Conservation (phyloP, 2,888 invertebrate species). For the Troides aeacus region DNA sequence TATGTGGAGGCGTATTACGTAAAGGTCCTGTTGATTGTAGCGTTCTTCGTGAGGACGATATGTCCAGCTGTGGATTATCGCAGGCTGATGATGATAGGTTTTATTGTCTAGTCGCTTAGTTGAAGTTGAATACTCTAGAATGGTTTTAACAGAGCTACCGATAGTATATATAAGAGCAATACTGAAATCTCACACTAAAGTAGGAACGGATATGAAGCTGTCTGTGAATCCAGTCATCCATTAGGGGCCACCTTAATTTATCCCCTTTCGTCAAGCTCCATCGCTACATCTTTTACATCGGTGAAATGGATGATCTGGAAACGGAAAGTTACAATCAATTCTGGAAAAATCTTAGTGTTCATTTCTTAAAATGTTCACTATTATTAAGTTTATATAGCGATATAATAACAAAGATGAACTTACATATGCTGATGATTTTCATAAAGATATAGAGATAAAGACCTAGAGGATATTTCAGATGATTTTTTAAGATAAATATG, state of each 20-base stretch:
- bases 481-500: no score
- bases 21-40: no score
- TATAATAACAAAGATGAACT: no score
- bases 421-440: no score
- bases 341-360: conserved; percentile 13
- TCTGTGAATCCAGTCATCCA: conserved; percentile 33
- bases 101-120: no score
- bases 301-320: conserved; percentile 45
- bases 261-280: conserved; percentile 44
- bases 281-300: conserved; percentile 42
- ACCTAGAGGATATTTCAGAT: no score
- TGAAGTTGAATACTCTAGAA: no score
- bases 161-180: neutral
- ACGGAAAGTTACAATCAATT: conserved; percentile 36
- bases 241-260: conserved; percentile 41
- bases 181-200: conserved; percentile 29
- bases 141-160: neutral
- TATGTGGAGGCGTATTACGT: no score
- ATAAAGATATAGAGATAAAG: no score
- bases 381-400: neutral
- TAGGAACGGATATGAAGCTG: conserved; percentile 36
- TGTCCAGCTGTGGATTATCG: no score
- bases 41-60: no score
- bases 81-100: no score
- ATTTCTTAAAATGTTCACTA: neutral